These are phyloP conservation scores for Aepyceros melampus DNA, from an alignment of 2,113 vertebrate genomes.

Conservation along the genomic window DNA sequence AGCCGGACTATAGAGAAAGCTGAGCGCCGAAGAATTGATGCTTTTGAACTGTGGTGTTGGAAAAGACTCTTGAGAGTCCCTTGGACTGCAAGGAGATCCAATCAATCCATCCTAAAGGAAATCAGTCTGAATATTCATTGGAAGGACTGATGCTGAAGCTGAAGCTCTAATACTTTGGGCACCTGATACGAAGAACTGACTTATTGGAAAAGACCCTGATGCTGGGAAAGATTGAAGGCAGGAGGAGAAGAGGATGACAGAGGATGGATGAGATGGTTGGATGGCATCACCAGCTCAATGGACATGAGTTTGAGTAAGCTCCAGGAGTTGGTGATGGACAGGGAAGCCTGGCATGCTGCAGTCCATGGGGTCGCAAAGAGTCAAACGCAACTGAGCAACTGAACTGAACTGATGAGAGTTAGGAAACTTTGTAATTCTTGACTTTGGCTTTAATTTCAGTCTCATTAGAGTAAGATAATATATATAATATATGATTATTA, in stretches of 20 bases:
- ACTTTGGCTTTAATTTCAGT: constrained; percentile 37
- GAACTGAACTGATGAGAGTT: neutral
- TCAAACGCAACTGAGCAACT: rapidly evolving
- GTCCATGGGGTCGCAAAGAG: neutral
- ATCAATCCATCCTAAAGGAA: neutral
- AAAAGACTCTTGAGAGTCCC: neutral
- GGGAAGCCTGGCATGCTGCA: neutral
- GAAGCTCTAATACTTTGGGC: neutral
- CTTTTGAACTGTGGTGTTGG: neutral
- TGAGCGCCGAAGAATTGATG: neutral
- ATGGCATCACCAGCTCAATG: neutral
- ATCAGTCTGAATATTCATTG: neutral
- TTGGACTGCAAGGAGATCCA: neutral
- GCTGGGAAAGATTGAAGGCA: neutral
- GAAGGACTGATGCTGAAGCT: neutral
- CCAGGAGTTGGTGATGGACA: neutral
- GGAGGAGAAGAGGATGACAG: neutral
- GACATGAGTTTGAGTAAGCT: neutral
- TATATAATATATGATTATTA: neutral
- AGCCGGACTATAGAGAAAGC: neutral
- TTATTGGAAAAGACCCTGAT: neutral
- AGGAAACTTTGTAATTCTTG: constrained; percentile 1
- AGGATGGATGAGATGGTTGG: neutral
- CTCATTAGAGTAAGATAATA: neutral
- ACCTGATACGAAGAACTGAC: neutral